These are phyloP conservation scores for Clarias macrocephalus DNA, from an alignment of 2,113 vertebrate species.

Conservation along the genomic window DNA sequence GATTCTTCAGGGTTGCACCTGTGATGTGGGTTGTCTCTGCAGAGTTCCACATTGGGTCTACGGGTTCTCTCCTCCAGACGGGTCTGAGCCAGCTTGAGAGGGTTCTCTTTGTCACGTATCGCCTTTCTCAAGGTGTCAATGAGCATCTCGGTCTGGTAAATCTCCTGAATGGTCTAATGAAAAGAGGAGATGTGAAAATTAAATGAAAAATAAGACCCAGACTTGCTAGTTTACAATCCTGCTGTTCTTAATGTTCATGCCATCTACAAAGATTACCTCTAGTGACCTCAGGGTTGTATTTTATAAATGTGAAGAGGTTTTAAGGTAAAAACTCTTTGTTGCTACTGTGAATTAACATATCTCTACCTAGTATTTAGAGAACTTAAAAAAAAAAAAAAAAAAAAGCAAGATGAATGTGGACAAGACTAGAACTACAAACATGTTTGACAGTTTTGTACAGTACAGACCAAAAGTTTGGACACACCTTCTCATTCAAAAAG, in stretches of 20 bases:
- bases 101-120: constrained; percentile 81
- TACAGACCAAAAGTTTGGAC: no score
- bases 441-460: background rate
- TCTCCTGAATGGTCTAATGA: constrained; percentile 73
- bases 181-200: background rate
- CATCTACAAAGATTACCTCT: background rate
- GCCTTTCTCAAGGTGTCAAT: constrained; percentile 84
- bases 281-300: background rate
- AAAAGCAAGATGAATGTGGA: background rate
- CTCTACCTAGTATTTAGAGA: background rate
- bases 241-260: background rate
- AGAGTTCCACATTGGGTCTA: constrained; percentile 88
- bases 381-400: background rate
- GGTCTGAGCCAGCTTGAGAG: constrained; percentile 90
- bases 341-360: background rate
- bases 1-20: constrained; percentile 62
- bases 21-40: constrained; percentile 83
- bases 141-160: constrained; percentile 85
- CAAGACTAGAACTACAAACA: background rate
- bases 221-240: background rate
- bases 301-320: background rate
- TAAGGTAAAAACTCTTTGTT: background rate
- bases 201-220: background rate
- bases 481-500: no score
- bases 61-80: constrained; percentile 84